Conservation (phyloP, 2,797 vertebrate genomes). For the Myripristis jacobus region DNA sequence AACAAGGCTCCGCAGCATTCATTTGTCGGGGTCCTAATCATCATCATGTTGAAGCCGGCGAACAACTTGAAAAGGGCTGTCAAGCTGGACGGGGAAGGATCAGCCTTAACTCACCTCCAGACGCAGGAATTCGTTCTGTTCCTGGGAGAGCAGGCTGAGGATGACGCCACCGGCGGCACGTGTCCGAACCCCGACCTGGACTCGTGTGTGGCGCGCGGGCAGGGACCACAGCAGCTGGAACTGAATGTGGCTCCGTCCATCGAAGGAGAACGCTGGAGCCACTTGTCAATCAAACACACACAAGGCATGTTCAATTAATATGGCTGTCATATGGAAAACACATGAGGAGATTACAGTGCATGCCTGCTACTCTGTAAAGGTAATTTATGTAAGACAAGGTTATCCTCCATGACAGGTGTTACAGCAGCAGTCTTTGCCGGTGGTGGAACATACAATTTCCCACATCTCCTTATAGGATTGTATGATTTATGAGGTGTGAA, state of each 20-base stretch:
- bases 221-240: conserved; percentile 83
- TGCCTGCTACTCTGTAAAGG: conserved; percentile 31
- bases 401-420: conserved; percentile 47
- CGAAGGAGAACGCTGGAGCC: conserved; percentile 87
- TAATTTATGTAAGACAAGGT: conserved; percentile 41
- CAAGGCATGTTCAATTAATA: conserved; percentile 63
- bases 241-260: conserved; percentile 86
- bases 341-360: conserved; percentile 27
- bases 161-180: conserved; percentile 83
- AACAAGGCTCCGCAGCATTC: conserved; percentile 64
- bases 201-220: conserved; percentile 78
- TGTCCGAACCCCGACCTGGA: conserved; percentile 86
- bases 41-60: conserved; percentile 51
- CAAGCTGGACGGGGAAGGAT: conserved; percentile 44
- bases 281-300: conserved; percentile 77
- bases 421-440: conserved; percentile 24
- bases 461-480: conserved; percentile 19
- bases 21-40: conserved; percentile 60
- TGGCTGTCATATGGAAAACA: conserved; percentile 55
- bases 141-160: conserved; percentile 83
- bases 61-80: conserved; percentile 65
- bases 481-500: conserved; percentile 39
- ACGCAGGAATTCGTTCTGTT: conserved; percentile 87
- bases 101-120: conserved; percentile 84
- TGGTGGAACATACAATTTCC: conserved; percentile 20